phyloP scores from a whole-genome alignment of 2,797 vertebrate species.

The Cottoperca gobio region DNA sequence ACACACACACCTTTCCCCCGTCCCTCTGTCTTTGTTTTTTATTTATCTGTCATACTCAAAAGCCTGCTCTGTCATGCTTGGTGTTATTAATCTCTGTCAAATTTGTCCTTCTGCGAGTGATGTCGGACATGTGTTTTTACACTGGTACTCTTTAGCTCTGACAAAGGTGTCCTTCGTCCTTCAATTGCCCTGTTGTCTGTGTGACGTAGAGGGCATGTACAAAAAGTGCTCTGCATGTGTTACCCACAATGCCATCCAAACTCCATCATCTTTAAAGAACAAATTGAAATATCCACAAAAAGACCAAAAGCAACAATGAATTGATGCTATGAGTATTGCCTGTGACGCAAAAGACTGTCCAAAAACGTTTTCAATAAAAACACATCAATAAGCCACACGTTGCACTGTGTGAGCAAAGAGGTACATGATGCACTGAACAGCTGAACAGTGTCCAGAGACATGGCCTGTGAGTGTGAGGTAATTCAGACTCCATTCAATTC shows the following conservation, averaged over 20 bases:
- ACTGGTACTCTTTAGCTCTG: constrained; percentile 22
- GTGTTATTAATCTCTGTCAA: constrained; percentile 49
- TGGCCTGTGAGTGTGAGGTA: neutral
- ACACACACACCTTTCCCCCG: neutral
- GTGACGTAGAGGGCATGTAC: neutral
- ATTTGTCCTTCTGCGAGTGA: constrained; percentile 34
- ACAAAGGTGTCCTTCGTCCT: constrained; percentile 33
- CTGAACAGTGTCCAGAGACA: neutral
- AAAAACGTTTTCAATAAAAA: neutral
- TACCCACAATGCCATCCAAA: neutral
- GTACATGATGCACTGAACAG: neutral
- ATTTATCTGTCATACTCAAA: constrained; percentile 13
- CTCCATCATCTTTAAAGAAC: too few species aligned
- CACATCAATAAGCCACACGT: neutral
- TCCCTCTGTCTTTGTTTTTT: neutral
- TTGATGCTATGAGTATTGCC: neutral
- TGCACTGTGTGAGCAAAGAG: neutral
- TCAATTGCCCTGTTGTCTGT: neutral
- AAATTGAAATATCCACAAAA: too few species aligned
- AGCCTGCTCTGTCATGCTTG: neutral
- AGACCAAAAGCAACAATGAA: neutral
- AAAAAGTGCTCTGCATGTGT: neutral
- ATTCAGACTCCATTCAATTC: constrained; percentile 9
- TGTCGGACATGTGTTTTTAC: constrained; percentile 32
- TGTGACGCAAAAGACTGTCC: neutral